Conservation (phyloP, 2,797 vertebrate genomes). For the Spheniscus humboldti region DNA sequence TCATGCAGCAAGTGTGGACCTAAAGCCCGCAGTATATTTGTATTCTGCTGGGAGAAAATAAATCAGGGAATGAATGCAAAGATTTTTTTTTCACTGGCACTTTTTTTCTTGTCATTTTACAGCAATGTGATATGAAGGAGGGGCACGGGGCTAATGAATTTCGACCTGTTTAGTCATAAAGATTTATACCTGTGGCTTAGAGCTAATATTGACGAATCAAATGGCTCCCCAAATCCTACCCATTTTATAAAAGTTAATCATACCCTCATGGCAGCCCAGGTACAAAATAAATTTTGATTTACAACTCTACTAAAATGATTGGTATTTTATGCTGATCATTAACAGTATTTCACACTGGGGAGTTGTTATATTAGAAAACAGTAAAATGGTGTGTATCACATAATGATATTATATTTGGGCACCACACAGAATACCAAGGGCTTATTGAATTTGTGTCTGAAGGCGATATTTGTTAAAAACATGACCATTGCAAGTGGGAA, state of each 20-base stretch:
- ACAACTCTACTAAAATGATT: constrained; percentile 25
- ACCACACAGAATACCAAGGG: background rate
- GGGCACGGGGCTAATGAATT: constrained; percentile 10
- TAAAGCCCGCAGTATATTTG: background rate
- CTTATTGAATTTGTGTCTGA: constrained; percentile 38
- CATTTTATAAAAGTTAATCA: constrained; percentile 59
- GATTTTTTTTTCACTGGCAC: background rate
- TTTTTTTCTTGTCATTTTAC: background rate
- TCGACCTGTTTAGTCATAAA: constrained; percentile 37
- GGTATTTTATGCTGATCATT: constrained; percentile 31
- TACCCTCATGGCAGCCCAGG: constrained; percentile 3
- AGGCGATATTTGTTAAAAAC: background rate
- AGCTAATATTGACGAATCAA: constrained; percentile 52
- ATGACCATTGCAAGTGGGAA: background rate
- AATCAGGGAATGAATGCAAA: background rate
- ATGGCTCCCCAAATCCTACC: constrained; percentile 23
- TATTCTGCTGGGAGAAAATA: background rate
- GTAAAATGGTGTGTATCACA: constrained; percentile 39
- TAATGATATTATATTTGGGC: background rate
- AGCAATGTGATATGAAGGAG: background rate
- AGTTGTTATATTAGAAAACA: constrained; percentile 22
- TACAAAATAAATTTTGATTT: constrained; percentile 63
- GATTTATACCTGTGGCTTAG: constrained; percentile 30
- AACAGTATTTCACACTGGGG: constrained; percentile 38
- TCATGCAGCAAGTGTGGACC: background rate